Conservation (phyloP, 2,888 invertebrate genomes). For the Lepidochitona cinerea region DNA sequence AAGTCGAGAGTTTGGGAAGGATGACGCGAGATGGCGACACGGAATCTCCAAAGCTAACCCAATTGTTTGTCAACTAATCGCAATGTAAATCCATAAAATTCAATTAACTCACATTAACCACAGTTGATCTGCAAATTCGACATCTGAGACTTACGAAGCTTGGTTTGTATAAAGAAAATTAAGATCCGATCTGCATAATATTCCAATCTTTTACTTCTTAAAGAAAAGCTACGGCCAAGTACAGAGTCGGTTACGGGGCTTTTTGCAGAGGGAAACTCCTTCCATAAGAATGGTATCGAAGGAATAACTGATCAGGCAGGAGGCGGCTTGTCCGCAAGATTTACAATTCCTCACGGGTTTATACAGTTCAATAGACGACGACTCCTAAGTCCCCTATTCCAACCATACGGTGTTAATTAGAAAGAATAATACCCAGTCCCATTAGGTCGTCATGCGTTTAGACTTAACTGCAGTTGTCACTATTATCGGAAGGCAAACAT, state of each 20-base stretch:
- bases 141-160: not conserved
- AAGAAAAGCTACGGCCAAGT: not conserved
- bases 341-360: not conserved
- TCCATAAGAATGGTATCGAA: not conserved
- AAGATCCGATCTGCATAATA: not conserved
- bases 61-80: not conserved
- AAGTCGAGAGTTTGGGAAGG: not conserved
- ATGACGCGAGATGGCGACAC: not conserved
- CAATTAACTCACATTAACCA: not conserved
- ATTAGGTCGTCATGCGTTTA: not conserved
- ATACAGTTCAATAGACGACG: not conserved
- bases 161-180: not conserved
- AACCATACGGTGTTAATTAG: not conserved
- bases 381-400: not conserved
- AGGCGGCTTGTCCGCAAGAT: not conserved
- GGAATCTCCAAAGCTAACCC: not conserved
- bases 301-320: not conserved
- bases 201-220: not conserved
- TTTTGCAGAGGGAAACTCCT: no score
- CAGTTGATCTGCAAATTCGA: not conserved
- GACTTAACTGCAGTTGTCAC: not conserved
- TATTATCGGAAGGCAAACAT: not conserved
- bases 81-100: not conserved
- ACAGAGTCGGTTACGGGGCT: not conserved
- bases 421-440: not conserved